Percentiles rank a stretch among this genome's conserved stretches.
Conservation (phyloP, 2,797 vertebrate species). For the Numenius phaeopus region DNA sequence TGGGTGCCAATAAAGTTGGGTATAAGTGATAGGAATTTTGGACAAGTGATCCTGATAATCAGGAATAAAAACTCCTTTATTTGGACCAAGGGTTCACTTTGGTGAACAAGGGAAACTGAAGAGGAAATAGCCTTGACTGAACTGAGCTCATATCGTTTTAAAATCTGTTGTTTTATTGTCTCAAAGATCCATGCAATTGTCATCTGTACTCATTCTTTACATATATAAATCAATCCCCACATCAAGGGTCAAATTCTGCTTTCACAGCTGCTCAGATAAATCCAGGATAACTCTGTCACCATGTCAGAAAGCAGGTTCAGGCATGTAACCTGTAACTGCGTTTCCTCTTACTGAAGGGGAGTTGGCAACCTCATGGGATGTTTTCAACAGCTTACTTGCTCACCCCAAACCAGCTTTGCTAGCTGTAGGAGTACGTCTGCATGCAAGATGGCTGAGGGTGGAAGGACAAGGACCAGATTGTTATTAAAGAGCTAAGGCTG, state of each 20-base stretch:
- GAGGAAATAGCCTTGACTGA: neutral
- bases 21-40: neutral
- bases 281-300: neutral
- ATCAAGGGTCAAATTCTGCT: neutral
- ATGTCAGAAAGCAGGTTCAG: neutral
- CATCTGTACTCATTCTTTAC: neutral
- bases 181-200: neutral
- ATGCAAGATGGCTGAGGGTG: neutral
- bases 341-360: neutral
- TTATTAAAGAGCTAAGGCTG: neutral
- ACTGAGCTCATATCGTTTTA: neutral
- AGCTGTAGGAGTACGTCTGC: neutral
- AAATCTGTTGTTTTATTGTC: neutral
- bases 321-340: neutral
- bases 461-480: slow-evolving; percentile 42
- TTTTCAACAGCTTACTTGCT: slow-evolving; percentile 15
- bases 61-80: neutral
- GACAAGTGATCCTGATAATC: neutral
- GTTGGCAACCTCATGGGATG: neutral
- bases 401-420: neutral
- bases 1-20: neutral
- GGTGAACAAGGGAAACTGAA: neutral
- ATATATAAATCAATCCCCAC: neutral
- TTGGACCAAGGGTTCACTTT: neutral
- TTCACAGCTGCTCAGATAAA: neutral